Percentiles rank a stretch among this genome's conserved stretches.
These are phyloP conservation scores for Polietes domitor DNA, from an alignment of 2,888 invertebrate genomes.

Conservation along the genomic window DNA sequence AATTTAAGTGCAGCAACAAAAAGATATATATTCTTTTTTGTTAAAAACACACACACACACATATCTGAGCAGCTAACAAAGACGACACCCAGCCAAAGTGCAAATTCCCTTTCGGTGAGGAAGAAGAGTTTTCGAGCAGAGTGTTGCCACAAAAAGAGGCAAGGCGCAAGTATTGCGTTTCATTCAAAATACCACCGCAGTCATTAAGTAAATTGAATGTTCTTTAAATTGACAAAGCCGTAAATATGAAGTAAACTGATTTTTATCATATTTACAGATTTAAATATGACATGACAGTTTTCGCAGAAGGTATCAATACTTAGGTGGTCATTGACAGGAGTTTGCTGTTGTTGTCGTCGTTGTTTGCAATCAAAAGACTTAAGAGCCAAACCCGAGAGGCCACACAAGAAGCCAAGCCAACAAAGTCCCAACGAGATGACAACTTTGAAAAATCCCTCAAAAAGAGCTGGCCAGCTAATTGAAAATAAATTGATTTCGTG, in stretches of 20 bases:
- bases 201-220: neutral
- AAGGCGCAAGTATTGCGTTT: constrained; percentile 39
- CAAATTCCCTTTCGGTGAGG: neutral
- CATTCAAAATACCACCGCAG: constrained; percentile 6
- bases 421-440: too few relatives aligned
- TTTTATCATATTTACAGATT: constrained; percentile 31
- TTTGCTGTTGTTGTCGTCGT: neutral
- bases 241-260: constrained; percentile 30
- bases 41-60: neutral
- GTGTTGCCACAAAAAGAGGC: neutral
- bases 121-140: neutral
- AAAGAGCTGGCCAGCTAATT: neutral
- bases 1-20: neutral
- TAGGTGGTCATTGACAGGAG: constrained; percentile 24
- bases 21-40: neutral
- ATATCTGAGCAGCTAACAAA: too few relatives aligned
- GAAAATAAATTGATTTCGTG: too few relatives aligned
- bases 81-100: neutral
- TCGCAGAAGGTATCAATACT: constrained; percentile 10
- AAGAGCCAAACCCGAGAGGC: constrained; percentile 56
- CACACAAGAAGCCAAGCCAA: constrained; percentile 3
- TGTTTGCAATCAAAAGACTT: constrained; percentile 59
- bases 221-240: neutral
- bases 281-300: constrained; percentile 29
- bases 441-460: too few relatives aligned